phyloP scores from a whole-genome alignment of 2,113 vertebrate species.

The Charadrius vociferus region DNA sequence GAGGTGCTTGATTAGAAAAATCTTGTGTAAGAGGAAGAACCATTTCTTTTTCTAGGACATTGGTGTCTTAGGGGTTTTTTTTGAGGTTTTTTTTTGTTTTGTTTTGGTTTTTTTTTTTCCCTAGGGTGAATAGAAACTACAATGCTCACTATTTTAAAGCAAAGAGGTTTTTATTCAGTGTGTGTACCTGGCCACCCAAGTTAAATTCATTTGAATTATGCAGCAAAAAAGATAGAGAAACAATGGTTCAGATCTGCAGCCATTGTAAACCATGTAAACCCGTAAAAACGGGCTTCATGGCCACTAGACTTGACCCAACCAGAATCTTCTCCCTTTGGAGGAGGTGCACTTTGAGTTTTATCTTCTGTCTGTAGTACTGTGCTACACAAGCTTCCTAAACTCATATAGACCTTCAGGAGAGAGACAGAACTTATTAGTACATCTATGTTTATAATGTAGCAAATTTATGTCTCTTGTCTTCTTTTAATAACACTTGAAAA shows the following conservation, averaged over 20 bases:
- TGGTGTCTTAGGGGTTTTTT: not conserved
- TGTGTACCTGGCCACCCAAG: not conserved
- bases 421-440: not conserved
- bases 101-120: not conserved
- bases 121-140: not conserved
- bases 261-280: not conserved
- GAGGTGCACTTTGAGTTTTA: not conserved
- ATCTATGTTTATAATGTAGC: not conserved
- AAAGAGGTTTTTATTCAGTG: not conserved
- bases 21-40: not conserved
- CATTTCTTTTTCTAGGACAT: not conserved
- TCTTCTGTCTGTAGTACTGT: not conserved
- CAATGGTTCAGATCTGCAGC: not conserved
- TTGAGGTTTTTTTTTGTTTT: no score
- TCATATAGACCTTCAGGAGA: not conserved
- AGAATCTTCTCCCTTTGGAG: not conserved
- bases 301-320: not conserved
- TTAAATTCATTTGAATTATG: not conserved
- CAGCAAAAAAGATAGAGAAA: not conserved
- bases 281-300: not conserved
- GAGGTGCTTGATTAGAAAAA: not conserved
- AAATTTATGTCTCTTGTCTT: not conserved
- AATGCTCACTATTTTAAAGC: not conserved
- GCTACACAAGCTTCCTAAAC: not conserved
- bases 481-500: not conserved